Evolutionary conservation across 2,113 vertebrate genomes (phyloP), one percentile per base, ranked within the genome.

Genomic region (Neogale vison): DNA sequence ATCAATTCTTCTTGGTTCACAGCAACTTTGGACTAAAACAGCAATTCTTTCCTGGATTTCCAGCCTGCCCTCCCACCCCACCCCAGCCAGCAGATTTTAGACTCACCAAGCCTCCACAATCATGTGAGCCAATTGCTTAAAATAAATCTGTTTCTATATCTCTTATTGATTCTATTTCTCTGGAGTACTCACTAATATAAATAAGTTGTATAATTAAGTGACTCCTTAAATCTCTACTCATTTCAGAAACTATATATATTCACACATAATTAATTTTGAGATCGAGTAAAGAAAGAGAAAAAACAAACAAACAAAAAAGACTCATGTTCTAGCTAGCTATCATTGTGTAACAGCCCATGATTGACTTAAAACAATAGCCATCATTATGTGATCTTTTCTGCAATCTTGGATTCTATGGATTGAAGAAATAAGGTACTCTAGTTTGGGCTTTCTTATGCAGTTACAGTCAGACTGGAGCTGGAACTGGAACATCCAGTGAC

Each of bases 231-330:
- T 88, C 55, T 85, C 23, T 4, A 69, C 42, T 82, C 26, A 93
- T 42, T 97, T 81, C 39, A 85, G 50, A 71, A 18, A 42, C 20
- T 76, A 1, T 24, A 26, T 47, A 2, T 55, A 92, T 42, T 42
- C 55, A 87, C 45, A 39, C 3, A 74, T 88, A 39, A 89, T 91
- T 95, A 89, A 29, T 80, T 76, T 61, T 45, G 52, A 92, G 26
- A 52, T 80, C 2, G 1, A 77, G 17, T 82, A 23, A 77, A 55
- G 7, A 57, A 21, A 95, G 67, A 81, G 29, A 65, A 87, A 29
- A 31, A 83, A 88, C 42, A 42, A 42, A 45, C 1, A 42, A 89
- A 61, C 59, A 61, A 61, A 77, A 82, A 76, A 61, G 1, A 50
- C 20, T 47, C 14, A 76, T 59, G 1, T 52, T 71, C 21, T 77